These are phyloP conservation scores for Nothoprocta perdicaria DNA, from an alignment of 2,113 vertebrate species.

Conservation along the genomic window DNA sequence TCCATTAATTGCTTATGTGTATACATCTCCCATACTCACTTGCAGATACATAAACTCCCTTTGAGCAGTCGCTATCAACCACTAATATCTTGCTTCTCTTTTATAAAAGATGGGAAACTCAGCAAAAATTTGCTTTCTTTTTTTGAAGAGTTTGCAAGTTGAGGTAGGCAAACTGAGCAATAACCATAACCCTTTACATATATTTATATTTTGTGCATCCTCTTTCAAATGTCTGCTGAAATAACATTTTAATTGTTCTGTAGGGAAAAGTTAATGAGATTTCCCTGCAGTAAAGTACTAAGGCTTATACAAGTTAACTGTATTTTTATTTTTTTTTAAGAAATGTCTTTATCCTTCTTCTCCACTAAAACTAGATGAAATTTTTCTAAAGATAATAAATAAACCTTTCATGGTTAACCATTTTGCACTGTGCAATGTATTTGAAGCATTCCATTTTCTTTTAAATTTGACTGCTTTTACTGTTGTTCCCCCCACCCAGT, in stretches of 20 bases:
- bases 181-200: neutral
- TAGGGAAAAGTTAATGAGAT: neutral
- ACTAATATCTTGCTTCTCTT: neutral
- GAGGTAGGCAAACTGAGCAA: neutral
- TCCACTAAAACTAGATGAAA: neutral
- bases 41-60: neutral
- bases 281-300: neutral
- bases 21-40: fast-evolving
- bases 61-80: neutral
- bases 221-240: neutral
- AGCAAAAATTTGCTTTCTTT: neutral
- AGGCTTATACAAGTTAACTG: neutral
- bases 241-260: neutral
- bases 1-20: neutral
- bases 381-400: neutral
- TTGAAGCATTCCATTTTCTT: neutral
- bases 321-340: neutral
- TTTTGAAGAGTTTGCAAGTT: neutral
- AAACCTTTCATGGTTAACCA: neutral
- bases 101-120: neutral
- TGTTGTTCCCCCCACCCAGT: too few species aligned
- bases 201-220: neutral
- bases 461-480: neutral
- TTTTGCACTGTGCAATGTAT: neutral
- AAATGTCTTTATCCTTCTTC: neutral